These are phyloP conservation scores for Mesaphorura yosii DNA, from an alignment of 1,140 invertebrate species.

Conservation along the genomic window DNA sequence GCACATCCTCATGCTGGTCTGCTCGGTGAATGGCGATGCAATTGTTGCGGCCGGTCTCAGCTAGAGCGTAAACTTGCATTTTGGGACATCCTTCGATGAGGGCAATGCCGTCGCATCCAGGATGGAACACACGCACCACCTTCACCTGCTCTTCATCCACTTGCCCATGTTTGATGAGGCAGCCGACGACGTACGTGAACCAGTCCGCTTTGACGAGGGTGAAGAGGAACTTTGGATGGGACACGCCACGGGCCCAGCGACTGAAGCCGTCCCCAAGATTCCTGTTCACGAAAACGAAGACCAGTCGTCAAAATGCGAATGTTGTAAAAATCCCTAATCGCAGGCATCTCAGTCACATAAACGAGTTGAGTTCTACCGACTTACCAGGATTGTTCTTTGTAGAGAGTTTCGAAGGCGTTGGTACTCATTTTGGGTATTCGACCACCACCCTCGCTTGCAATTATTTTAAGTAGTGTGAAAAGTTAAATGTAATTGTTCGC, in stretches of 20 bases:
- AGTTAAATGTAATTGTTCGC: no score
- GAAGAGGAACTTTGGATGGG: conserved; percentile 2
- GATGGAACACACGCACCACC: conserved; percentile 19
- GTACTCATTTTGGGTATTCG: no score
- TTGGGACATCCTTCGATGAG: conserved; percentile 15
- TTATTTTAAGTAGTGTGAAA: no score
- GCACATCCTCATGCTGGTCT: conserved; percentile 17
- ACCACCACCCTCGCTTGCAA: no score
- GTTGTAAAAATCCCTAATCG: no score
- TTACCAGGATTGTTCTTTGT: no score
- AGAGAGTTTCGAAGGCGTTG: no score
- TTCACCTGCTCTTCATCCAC: background rate
- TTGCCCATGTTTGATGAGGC: conserved; percentile 22
- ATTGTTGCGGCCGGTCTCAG: conserved; percentile 13
- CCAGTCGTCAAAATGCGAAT: no score
- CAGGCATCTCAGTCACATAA: no score
- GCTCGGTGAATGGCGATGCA: conserved; percentile 18
- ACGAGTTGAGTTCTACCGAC: no score
- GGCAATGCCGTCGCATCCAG: conserved; percentile 9
- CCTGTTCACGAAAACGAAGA: conserved; percentile 1
- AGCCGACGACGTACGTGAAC: conserved; percentile 19
- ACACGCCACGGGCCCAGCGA: conserved; percentile 17
- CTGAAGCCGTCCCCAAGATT: conserved; percentile 12
- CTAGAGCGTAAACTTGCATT: conserved; percentile 16
- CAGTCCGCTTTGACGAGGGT: conserved; percentile 3